A percentile compares a stretch with the other conserved stretches of the same genome.
Evolutionary conservation across 2,888 invertebrate genomes (phyloP).

Genomic region (Palloptera scutellata): DNA sequence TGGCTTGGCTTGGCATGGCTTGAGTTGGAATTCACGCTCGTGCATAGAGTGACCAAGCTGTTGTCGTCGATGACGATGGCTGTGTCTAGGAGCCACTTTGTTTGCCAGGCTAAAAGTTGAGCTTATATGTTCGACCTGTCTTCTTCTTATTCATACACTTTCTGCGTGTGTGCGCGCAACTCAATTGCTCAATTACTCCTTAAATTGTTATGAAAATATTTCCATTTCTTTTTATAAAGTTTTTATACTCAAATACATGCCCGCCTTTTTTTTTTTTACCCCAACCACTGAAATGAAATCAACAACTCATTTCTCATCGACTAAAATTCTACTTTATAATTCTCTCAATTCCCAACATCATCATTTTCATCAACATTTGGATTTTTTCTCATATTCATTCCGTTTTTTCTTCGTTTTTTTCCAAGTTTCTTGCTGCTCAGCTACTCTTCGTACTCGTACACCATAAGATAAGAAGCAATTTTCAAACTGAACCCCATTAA

Average conservation of each 20-base stretch:
- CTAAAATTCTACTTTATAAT: not conserved
- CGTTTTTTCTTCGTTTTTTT: not conserved
- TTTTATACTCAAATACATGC: no score
- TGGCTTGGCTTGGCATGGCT: conserved; percentile 1
- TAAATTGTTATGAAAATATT: conserved; percentile 26
- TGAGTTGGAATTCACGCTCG: not conserved
- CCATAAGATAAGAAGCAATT: not conserved
- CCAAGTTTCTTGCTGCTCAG: not conserved
- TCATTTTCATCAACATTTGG: conserved; percentile 5
- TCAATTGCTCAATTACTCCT: conserved; percentile 28
- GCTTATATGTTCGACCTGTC: no score
- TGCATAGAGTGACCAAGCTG: not conserved
- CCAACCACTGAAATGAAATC: conserved; percentile 25
- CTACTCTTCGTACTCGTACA: not conserved
- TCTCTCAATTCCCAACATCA: not conserved
- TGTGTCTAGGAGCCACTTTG: no score
- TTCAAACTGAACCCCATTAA: conserved; percentile 49
- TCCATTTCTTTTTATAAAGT: no score
- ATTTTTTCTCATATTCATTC: conserved; percentile 9
- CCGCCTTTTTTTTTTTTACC: no score
- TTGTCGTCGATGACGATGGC: no score
- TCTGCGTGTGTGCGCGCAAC: no score
- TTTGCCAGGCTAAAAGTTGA: no score
- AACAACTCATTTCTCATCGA: conserved; percentile 29
- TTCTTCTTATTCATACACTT: no score